Evolutionary conservation across 2,888 invertebrate species (phyloP), one percentile per base, ranked within the genome.

Genomic region (Pristionchus japonicus): DNA sequence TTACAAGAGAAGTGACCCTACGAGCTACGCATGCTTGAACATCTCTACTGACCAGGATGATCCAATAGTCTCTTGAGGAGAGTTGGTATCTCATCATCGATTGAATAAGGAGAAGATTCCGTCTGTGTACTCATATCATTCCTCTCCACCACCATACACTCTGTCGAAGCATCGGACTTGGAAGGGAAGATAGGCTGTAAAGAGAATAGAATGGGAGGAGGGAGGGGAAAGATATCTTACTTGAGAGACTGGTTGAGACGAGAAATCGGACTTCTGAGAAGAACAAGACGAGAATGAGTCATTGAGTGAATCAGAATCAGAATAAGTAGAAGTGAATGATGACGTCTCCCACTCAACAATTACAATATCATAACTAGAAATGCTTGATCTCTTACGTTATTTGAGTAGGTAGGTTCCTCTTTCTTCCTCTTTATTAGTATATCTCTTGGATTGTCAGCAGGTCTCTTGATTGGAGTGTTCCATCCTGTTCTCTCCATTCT

Each of bases 401-500:
- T 31, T 9, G 70, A 34, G 34, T 37, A 20, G 20, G 34, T 34
- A 20, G 70, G 20, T 17, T 80, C 47, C 7, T 80, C 80, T 43
- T 43, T 80, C 80, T 80, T 80, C 80, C n/a, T 80, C 80, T 80
- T 80, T 23, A 43, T n/a, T 47, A 80, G 15, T 0, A 15, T 80
- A 43, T 80, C n/a, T 13, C 34, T 47, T 3, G 31, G 23, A 34
- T 27, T 43, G 6, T 80, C 80, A n/a, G 43, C n/a, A 0, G 43
- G n/a, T 80, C 80, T 47, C 43, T 80, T 80, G 23, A 80, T 9
- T n/a, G 80, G 80, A 3, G 80, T 80, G n/a, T 34, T 80, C 80
- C 80, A 80, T 15, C 27, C 27, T 11, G 40, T 23, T 34, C n/a
- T 80, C 27, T 80, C 80, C 80, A 80, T 80, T 43, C 47, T 17